These are phyloP conservation scores for Gallinago solitaria DNA, from an alignment of 2,797 vertebrate genomes.

Conservation along the genomic window DNA sequence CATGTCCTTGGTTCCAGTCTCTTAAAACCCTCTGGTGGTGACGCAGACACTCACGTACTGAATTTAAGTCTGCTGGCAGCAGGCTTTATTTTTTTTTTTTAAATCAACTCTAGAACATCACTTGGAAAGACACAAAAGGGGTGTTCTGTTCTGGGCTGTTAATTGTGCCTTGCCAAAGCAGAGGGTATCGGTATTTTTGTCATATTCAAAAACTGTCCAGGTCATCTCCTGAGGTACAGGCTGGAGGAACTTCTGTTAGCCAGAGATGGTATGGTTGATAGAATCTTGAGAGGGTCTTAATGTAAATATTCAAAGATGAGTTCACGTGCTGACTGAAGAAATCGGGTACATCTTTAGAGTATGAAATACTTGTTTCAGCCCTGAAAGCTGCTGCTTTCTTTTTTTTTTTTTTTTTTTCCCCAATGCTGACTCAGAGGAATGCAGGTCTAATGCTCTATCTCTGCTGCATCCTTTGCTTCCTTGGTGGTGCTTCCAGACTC, in stretches of 20 bases:
- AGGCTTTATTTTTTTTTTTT: neutral
- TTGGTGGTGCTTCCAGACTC: neutral
- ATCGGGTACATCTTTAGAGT: neutral
- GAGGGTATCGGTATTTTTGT: neutral
- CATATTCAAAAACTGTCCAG: neutral
- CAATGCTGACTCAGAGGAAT: neutral
- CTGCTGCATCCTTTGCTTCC: neutral
- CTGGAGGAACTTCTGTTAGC: neutral
- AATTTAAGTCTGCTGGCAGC: neutral
- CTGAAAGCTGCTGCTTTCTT: neutral
- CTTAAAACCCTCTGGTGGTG: neutral
- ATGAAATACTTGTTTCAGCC: neutral
- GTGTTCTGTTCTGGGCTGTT: neutral
- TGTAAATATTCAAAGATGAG: neutral
- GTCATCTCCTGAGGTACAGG: neutral
- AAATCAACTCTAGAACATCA: neutral
- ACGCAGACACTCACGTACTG: neutral
- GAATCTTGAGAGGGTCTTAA: neutral
- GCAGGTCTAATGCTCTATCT: neutral
- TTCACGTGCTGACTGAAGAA: neutral
- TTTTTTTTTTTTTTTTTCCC: too few species aligned
- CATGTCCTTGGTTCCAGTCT: neutral
- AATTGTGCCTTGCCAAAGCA: neutral
- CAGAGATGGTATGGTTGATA: rapidly evolving
- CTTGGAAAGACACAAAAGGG: neutral